These are phyloP conservation scores for Dicrostonyx torquatus DNA, from an alignment of 2,797 vertebrate species.

Conservation along the genomic window DNA sequence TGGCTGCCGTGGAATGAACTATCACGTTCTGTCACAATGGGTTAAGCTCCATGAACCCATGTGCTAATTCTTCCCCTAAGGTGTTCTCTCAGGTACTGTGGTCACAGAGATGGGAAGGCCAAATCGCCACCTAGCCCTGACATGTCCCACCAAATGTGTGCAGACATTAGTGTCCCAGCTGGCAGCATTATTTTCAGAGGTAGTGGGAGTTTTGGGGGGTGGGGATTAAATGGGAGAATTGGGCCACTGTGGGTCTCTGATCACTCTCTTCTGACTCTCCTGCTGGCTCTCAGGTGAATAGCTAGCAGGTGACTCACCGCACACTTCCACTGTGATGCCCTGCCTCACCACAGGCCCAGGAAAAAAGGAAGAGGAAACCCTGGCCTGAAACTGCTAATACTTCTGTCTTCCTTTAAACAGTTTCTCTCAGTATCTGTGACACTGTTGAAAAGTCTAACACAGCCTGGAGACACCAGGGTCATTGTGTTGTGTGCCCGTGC, in stretches of 20 bases:
- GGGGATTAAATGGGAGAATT: not conserved
- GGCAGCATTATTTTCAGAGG: not conserved
- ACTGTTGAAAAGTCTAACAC: not conserved
- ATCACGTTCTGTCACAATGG: not conserved
- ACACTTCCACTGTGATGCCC: not conserved
- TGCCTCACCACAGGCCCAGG: not conserved
- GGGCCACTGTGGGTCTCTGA: not conserved
- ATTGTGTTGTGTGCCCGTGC: not conserved
- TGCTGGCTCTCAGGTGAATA: not conserved
- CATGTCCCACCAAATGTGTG: not conserved
- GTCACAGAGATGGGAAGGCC: not conserved
- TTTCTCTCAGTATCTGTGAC: not conserved
- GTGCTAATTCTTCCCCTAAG: not conserved
- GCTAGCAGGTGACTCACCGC: not conserved
- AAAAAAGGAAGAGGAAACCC: not conserved
- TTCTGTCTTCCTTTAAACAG: not conserved
- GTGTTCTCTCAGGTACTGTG: not conserved
- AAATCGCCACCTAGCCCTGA: not conserved
- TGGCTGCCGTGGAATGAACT: not conserved
- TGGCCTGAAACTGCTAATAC: not conserved
- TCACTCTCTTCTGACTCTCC: not conserved
- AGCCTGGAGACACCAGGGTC: rapidly evolving
- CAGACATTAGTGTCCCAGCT: not conserved
- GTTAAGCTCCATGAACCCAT: not conserved
- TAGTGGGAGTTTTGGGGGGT: not conserved